Evolutionary conservation across 2,888 invertebrate species (phyloP).

Genomic region (Dicycla oo): DNA sequence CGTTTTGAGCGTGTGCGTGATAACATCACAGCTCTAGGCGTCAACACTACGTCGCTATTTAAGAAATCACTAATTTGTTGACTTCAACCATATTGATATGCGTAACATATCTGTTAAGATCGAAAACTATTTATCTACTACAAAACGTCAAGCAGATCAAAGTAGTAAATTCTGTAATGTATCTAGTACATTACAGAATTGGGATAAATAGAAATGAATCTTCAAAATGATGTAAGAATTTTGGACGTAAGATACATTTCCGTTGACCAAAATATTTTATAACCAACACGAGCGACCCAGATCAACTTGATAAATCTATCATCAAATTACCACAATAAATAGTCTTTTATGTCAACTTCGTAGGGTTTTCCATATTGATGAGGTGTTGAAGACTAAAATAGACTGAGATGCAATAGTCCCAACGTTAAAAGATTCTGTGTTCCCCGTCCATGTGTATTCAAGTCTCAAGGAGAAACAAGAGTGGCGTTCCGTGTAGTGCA

Average conservation of each 20-base stretch:
- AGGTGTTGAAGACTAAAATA: slow-evolving; percentile 42
- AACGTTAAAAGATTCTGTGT: slow-evolving; percentile 42
- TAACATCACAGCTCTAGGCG: slow-evolving; percentile 82
- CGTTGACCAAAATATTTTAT: slow-evolving; percentile 41
- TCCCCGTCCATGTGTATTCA: slow-evolving; percentile 64
- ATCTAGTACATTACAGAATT: slow-evolving; percentile 52
- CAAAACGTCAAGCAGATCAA: slow-evolving; percentile 51
- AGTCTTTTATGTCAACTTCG: slow-evolving; percentile 34
- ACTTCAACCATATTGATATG: slow-evolving; percentile 51
- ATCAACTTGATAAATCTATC: slow-evolving; percentile 54
- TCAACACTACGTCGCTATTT: slow-evolving; percentile 77
- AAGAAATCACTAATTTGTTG: slow-evolving; percentile 74
- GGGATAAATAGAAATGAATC: slow-evolving; percentile 43
- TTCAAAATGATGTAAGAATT: slow-evolving; percentile 43
- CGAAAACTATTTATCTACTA: slow-evolving; percentile 44
- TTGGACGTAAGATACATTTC: slow-evolving; percentile 53
- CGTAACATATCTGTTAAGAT: slow-evolving; percentile 50
- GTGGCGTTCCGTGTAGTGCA: slow-evolving; percentile 80
- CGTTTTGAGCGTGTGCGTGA: slow-evolving; percentile 80
- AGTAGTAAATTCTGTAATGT: slow-evolving; percentile 36
- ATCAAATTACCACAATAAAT: slow-evolving; percentile 47
- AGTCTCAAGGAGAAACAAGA: slow-evolving; percentile 76
- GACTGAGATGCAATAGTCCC: slow-evolving; percentile 26
- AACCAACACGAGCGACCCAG: slow-evolving; percentile 38
- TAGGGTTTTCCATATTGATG: slow-evolving; percentile 28